Evolutionary conservation across 35 echinoderm and acorn worm species (phyloP).

Genomic region (Ophioderma brevispina): DNA sequence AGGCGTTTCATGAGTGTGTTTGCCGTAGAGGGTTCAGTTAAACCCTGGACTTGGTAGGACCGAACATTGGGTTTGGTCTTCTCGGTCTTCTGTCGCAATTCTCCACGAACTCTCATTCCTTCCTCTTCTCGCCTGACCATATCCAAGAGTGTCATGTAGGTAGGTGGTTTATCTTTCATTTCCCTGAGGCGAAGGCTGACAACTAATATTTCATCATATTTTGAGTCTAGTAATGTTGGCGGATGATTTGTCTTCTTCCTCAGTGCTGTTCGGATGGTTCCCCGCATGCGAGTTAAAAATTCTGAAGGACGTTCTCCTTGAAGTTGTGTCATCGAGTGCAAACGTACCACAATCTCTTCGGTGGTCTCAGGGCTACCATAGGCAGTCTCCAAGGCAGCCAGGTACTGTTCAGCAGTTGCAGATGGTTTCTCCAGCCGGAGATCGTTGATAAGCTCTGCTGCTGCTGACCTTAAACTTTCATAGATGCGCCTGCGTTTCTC

Average conservation of each 20-base stretch:
- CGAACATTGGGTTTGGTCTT: not conserved
- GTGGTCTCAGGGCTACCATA: conserved; percentile 45
- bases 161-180: not conserved
- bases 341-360: conserved; percentile 53
- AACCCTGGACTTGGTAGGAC: not conserved
- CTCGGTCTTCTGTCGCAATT: not conserved
- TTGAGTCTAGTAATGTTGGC: not conserved
- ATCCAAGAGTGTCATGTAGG: conserved; percentile 27
- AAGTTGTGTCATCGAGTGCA: conserved; percentile 25
- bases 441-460: conserved; percentile 38
- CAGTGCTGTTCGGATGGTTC: not conserved
- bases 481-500: conserved; percentile 57
- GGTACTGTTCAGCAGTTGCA: conserved; percentile 41
- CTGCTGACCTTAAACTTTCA: conserved; percentile 46
- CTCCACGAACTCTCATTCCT: conserved; percentile 1
- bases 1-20: not conserved
- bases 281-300: conserved; percentile 33
- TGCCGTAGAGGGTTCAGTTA: not conserved
- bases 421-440: conserved; percentile 23
- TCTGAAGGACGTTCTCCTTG: conserved; percentile 32
- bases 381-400: conserved; percentile 43
- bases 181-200: conserved; percentile 62
- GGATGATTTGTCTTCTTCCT: conserved; percentile 23
- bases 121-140: conserved; percentile 36
- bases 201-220: conserved; percentile 60